Evolutionary conservation across 1,140 invertebrate genomes (phyloP), one percentile per base, ranked within the genome.

Genomic region (Varroa destructor): DNA sequence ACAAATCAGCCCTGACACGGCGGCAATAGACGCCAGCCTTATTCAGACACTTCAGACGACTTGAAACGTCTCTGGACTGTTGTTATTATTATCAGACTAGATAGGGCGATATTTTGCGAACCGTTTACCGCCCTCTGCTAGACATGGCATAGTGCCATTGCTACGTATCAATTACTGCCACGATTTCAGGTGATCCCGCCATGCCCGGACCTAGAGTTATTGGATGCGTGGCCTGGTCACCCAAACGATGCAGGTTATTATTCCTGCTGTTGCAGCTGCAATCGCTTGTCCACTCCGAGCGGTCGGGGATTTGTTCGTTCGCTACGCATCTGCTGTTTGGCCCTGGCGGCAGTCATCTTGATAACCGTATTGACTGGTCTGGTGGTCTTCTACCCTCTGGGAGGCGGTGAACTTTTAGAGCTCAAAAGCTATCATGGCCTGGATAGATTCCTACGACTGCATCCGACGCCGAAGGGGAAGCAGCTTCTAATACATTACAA

Each of bases 391-490:
- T 67, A 43, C 46, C 46, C 46, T 10, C 46, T 67, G 61, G 61
- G 61, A 67, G 61, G 61, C 61, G 61, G 12, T 12, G 61, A 67
- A 40, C 61, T 67, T 25, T 40, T 67, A 10, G 61, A 67, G 46
- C 46, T 43, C 12, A 40, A 67, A 5, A 67, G 46, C 14, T 67
- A 67, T 46, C 40, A 40, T 5, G 46, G 61, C 12, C 3, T 67
- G 12, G 61, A 67, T 40, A 12, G 61, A 43, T 67, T 67, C 40
- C 61, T 67, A 46, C 40, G 40, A 43, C 40, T 67, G 14, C 46
- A 67, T 67, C 61, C 61, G 2, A 43, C 61, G 3, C 61, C 61
- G 37, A 67, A 40, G 8, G 61, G 61, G 8, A 67, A 46, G 40
- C 61, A 67, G 46, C 61, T 67, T 25, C 37, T 40, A 46, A 67